Evolutionary conservation across 2,797 vertebrate species (phyloP).

Genomic region (Anniella stebbinsi): DNA sequence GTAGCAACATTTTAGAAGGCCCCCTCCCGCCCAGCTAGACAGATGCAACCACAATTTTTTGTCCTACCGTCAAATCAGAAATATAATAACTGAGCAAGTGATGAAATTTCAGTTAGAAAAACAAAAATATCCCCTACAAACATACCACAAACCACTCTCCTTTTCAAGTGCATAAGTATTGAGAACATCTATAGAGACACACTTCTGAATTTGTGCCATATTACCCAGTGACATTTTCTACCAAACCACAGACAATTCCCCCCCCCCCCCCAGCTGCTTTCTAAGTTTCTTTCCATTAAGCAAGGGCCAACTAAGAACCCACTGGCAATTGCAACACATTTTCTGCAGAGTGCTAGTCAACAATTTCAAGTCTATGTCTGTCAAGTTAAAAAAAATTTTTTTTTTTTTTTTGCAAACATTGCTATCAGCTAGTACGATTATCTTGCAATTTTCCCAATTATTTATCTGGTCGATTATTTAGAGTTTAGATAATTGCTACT

Average conservation of each 20-base stretch:
- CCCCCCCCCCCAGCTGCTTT: not conserved
- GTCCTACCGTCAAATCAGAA: rapidly evolving
- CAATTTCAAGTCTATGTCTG: not conserved
- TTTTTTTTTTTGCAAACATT: not conserved
- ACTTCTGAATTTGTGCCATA: not conserved
- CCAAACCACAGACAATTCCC: not conserved
- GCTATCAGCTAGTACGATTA: not conserved
- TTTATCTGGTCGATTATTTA: not conserved
- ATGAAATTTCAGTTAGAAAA: not conserved
- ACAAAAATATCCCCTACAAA: not conserved
- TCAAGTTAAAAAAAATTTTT: not conserved
- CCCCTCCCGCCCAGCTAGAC: not conserved
- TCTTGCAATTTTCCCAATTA: rapidly evolving
- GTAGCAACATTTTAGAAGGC: not conserved
- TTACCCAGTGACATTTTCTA: not conserved
- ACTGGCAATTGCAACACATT: not conserved
- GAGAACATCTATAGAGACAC: rapidly evolving
- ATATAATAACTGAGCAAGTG: not conserved
- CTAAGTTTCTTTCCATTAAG: not conserved
- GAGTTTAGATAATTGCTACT: not conserved
- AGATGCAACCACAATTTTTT: rapidly evolving
- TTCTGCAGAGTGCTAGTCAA: not conserved
- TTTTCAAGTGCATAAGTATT: rapidly evolving
- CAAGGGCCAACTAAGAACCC: not conserved
- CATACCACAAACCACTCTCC: too few species aligned